Conservation (phyloP, 2,888 invertebrate genomes). For the Tribolium freemani region DNA sequence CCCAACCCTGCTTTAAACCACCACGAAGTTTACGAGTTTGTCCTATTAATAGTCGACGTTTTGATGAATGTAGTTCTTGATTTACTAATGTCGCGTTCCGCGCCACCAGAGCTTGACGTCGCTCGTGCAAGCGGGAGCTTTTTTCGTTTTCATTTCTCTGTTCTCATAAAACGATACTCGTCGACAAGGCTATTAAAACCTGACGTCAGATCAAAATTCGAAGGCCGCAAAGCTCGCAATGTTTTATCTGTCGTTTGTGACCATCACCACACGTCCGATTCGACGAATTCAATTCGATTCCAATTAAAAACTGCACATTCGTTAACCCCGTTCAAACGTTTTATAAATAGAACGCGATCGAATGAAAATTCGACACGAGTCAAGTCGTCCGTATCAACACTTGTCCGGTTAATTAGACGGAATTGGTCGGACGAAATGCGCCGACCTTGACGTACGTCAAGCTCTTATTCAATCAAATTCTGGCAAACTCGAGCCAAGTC, state of each 20-base stretch:
- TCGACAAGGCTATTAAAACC: slow-evolving; percentile 25
- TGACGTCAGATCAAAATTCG: slow-evolving; percentile 8
- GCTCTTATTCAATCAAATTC: background rate
- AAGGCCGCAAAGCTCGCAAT: background rate
- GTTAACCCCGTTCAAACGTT: slow-evolving; percentile 27
- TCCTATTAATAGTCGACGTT: slow-evolving; percentile 27
- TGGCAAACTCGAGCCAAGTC: too few relatives aligned
- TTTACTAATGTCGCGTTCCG: slow-evolving; percentile 26
- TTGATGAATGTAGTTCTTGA: slow-evolving; percentile 33
- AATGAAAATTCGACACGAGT: slow-evolving; percentile 32
- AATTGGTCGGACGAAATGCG: slow-evolving; percentile 29
- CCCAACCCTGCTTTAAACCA: too few relatives aligned
- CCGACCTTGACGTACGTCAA: slow-evolving; percentile 29
- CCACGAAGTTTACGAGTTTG: slow-evolving; percentile 4
- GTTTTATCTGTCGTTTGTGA: too few relatives aligned
- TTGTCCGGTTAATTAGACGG: slow-evolving; percentile 36
- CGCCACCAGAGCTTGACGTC: slow-evolving; percentile 20
- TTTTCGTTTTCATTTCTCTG: background rate
- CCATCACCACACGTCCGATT: too few relatives aligned
- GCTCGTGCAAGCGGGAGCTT: background rate
- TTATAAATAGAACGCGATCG: slow-evolving; percentile 31
- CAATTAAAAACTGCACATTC: slow-evolving; percentile 11
- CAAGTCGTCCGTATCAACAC: slow-evolving; percentile 28
- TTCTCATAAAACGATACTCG: slow-evolving; percentile 12
- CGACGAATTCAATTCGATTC: background rate